These are phyloP conservation scores for Malurus melanocephalus DNA, from an alignment of 2,113 vertebrate genomes.

Conservation along the genomic window DNA sequence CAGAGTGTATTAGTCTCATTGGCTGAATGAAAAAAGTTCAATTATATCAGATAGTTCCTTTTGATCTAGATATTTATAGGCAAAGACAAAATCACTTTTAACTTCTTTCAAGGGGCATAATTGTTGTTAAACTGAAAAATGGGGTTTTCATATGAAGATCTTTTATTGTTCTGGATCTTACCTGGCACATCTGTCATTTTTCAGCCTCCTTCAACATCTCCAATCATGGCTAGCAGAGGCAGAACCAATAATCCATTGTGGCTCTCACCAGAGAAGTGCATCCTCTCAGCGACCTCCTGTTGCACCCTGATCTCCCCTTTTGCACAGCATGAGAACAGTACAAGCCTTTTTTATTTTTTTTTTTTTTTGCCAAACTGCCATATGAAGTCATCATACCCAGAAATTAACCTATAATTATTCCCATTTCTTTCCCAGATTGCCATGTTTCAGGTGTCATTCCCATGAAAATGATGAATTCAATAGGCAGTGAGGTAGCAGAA, in stretches of 20 bases:
- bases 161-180: not conserved
- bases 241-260: not conserved
- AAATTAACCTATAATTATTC: not conserved
- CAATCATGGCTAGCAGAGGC: not conserved
- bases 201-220: not conserved
- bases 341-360: not conserved
- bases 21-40: not conserved
- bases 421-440: not conserved
- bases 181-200: not conserved
- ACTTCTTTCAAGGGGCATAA: not conserved
- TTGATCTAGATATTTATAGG: not conserved
- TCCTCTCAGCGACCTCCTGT: not conserved
- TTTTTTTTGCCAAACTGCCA: not conserved
- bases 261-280: not conserved
- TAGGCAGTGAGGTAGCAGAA: not conserved
- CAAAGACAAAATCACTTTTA: not conserved
- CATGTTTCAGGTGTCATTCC: not conserved
- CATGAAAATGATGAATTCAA: not conserved
- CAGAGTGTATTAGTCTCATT: not conserved
- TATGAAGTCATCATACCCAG: not conserved
- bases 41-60: not conserved
- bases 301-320: not conserved
- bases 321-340: not conserved
- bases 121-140: not conserved
- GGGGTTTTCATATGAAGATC: fast-evolving